Conservation (phyloP, 2,888 invertebrate genomes). For the Cremastinae sp. region DNA sequence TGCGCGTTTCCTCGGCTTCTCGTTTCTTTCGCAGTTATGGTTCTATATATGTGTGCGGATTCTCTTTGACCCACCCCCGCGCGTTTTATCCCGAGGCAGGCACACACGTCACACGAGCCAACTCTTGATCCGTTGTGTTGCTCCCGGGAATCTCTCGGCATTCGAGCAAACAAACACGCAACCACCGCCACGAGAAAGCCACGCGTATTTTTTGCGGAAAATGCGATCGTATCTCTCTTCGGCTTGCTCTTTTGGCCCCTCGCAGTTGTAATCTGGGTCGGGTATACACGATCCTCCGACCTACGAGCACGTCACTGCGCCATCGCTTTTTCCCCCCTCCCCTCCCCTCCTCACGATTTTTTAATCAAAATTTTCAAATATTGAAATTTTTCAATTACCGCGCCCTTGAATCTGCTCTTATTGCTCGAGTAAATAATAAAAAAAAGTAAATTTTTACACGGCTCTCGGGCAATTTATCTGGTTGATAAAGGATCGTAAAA, state of each 20-base stretch:
- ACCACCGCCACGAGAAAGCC: constrained; percentile 7
- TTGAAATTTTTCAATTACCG: constrained; percentile 2
- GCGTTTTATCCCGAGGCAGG: constrained; percentile 29
- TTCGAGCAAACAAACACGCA: constrained; percentile 37
- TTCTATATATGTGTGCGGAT: constrained; percentile 46
- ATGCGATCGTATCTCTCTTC: constrained; percentile 36
- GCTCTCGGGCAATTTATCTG: constrained; percentile 49
- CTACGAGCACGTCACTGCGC: constrained; percentile 30
- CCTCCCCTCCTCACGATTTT: constrained; percentile 16
- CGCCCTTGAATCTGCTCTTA: too few species aligned
- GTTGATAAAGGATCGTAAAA: constrained; percentile 34
- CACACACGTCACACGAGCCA: constrained; percentile 49
- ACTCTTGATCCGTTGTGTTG: constrained; percentile 42
- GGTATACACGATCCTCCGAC: constrained; percentile 35
- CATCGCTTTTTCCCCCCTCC: constrained; percentile 42
- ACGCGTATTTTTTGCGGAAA: constrained; percentile 33
- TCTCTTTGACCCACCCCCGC: constrained; percentile 30
- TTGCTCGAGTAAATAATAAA: too few species aligned
- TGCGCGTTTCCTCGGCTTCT: constrained; percentile 51
- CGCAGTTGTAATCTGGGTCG: constrained; percentile 53
- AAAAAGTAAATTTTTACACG: constrained; percentile 11
- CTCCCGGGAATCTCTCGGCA: constrained; percentile 27
- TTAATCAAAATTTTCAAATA: constrained; percentile 15
- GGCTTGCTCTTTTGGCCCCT: constrained; percentile 43
- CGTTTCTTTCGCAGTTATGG: not conserved